Percentiles rank a stretch among this genome's conserved stretches.
Conservation (phyloP, 2,888 invertebrate species). For the Nomada ruficornis region DNA sequence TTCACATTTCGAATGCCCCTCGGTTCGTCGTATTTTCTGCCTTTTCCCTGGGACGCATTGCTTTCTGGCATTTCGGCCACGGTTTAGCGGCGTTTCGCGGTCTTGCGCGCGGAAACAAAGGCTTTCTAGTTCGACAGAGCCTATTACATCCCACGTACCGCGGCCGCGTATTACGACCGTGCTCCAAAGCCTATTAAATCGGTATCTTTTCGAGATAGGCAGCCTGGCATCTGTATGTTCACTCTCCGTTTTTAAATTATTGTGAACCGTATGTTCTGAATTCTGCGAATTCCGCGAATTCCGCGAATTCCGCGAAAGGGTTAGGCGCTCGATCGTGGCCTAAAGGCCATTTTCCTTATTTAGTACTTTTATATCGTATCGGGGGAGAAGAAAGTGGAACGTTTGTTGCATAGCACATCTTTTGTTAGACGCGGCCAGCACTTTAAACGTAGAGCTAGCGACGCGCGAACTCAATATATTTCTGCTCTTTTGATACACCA, state of each 20-base stretch:
- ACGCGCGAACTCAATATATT: neutral
- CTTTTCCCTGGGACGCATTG: neutral
- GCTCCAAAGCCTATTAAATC: neutral
- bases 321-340: too few relatives aligned
- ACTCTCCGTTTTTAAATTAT: neutral
- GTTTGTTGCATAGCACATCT: neutral
- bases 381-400: neutral
- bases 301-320: too few relatives aligned
- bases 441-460: neutral
- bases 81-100: neutral
- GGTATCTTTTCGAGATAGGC: neutral
- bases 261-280: neutral
- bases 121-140: conserved; percentile 2
- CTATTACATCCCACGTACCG: conserved; percentile 5
- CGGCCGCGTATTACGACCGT: neutral
- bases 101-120: neutral
- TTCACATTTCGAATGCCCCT: neutral
- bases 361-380: neutral
- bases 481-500: neutral
- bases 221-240: neutral
- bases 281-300: too few relatives aligned
- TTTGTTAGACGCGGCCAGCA: too few relatives aligned
- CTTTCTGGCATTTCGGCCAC: neutral
- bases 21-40: neutral
- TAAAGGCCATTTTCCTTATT: too few relatives aligned